These are phyloP conservation scores for Raillietiella orientalis DNA, from an alignment of 2,888 invertebrate genomes.

Conservation along the genomic window DNA sequence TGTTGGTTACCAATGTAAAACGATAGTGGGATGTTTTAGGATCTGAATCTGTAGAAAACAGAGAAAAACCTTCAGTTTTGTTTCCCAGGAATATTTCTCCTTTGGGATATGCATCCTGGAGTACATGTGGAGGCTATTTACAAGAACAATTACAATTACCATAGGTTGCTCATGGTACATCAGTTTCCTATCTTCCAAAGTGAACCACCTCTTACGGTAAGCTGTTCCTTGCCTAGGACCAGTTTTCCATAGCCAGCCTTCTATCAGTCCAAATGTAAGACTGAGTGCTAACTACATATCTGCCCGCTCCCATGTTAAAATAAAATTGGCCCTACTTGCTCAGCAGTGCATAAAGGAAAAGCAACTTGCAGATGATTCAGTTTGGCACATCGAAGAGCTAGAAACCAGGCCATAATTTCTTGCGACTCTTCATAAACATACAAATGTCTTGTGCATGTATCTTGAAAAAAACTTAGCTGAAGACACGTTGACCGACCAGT, in stretches of 20 bases:
- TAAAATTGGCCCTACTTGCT: not conserved
- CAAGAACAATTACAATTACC: conserved; percentile 12
- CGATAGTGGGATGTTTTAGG: conserved; percentile 31
- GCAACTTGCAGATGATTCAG: conserved; percentile 48
- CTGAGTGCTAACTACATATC: too few species aligned
- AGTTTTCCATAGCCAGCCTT: conserved; percentile 66
- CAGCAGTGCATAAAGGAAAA: conserved; percentile 21
- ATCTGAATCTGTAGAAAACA: conserved; percentile 28
- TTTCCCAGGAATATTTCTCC: conserved; percentile 65
- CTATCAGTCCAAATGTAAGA: too few species aligned
- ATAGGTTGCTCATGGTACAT: conserved; percentile 69
- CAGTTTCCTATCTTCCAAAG: conserved; percentile 52
- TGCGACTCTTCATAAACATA: conserved; percentile 59
- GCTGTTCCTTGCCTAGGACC: conserved; percentile 48
- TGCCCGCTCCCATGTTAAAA: too few species aligned
- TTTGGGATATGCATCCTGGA: conserved; percentile 48
- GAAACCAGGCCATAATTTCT: conserved; percentile 54
- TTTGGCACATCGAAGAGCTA: conserved; percentile 50
- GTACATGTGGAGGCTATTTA: not conserved
- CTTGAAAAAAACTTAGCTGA: conserved; percentile 52
- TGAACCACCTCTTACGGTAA: conserved; percentile 60
- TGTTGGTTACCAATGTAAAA: conserved; percentile 49
- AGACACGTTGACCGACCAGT: conserved; percentile 42
- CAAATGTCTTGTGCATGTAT: conserved; percentile 52
- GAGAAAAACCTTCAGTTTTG: conserved; percentile 35